A percentile compares a stretch with the other conserved stretches of the same genome.
Conservation (phyloP, 37 sponge, comb jelly and placozoan species). For the Bolinopsis microptera region DNA sequence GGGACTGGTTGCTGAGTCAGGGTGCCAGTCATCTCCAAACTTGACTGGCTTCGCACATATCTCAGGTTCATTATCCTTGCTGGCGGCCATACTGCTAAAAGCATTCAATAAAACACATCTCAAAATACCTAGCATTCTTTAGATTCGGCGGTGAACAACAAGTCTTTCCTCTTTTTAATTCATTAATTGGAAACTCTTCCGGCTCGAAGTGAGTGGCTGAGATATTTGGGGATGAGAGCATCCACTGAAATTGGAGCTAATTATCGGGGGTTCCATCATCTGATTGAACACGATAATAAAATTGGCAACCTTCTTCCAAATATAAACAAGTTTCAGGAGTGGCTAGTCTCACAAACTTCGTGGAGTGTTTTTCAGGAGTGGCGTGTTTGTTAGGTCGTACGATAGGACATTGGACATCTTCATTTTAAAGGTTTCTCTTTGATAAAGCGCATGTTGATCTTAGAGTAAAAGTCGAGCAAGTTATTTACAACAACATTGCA, state of each 20-base stretch:
- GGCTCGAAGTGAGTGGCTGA: background rate
- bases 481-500: no score
- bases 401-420: no score
- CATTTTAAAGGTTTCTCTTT: no score
- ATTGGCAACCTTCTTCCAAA: background rate
- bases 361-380: no score
- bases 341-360: no score
- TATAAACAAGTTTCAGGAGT: no score
- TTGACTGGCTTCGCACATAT: background rate
- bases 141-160: background rate
- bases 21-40: background rate
- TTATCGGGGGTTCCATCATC: background rate
- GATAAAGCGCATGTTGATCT: no score
- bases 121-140: background rate
- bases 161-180: background rate
- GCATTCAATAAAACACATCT: background rate
- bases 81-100: background rate
- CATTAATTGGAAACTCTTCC: background rate
- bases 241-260: background rate
- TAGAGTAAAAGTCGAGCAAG: no score
- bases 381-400: no score
- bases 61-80: no score
- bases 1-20: no score
- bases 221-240: background rate
- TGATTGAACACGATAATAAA: background rate